phyloP scores from a whole-genome alignment of 1,140 invertebrate genomes.

The Trichomalopsis sarcophagae region DNA sequence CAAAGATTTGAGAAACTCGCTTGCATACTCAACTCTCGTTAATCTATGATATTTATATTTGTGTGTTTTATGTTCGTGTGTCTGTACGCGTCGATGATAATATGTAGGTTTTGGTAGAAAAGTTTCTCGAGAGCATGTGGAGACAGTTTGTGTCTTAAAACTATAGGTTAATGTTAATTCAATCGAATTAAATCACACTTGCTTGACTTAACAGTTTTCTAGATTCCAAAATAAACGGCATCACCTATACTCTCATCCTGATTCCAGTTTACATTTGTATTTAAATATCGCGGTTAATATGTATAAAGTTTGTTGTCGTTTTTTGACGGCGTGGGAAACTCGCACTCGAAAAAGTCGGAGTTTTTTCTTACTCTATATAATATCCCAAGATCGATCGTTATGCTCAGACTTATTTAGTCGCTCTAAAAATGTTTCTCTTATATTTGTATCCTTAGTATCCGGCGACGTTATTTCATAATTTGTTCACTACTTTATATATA shows the following conservation, averaged over 20 bases:
- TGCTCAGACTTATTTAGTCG: slow-evolving; percentile 40
- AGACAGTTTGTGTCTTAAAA: slow-evolving; percentile 5
- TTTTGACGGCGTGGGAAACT: not conserved
- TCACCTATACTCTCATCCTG: not conserved
- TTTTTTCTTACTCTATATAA: slow-evolving; percentile 21
- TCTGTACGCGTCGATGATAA: not conserved
- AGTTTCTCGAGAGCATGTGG: slow-evolving; percentile 16
- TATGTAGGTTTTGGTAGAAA: slow-evolving; percentile 21
- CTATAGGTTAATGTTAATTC: not conserved
- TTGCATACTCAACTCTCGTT: slow-evolving; percentile 26
- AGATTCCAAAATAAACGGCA: slow-evolving; percentile 34
- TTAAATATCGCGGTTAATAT: slow-evolving; percentile 22
- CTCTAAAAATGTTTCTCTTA: slow-evolving; percentile 12
- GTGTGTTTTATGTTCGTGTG: slow-evolving; percentile 11
- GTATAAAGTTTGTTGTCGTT: slow-evolving; percentile 30
- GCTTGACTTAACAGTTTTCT: slow-evolving; percentile 32
- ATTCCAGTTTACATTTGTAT: not conserved
- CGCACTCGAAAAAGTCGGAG: not conserved
- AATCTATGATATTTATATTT: slow-evolving; percentile 29
- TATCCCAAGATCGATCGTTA: slow-evolving; percentile 45
- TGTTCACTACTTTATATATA: not conserved
- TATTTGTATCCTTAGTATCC: not conserved
- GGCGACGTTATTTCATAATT: slow-evolving; percentile 10
- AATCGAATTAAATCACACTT: slow-evolving; percentile 50
- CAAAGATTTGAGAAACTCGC: slow-evolving; percentile 3